Percentiles rank a stretch among this genome's conserved stretches.
These are phyloP conservation scores for Zygogramma bicolorata DNA, from an alignment of 2,888 invertebrate genomes.

Conservation along the genomic window DNA sequence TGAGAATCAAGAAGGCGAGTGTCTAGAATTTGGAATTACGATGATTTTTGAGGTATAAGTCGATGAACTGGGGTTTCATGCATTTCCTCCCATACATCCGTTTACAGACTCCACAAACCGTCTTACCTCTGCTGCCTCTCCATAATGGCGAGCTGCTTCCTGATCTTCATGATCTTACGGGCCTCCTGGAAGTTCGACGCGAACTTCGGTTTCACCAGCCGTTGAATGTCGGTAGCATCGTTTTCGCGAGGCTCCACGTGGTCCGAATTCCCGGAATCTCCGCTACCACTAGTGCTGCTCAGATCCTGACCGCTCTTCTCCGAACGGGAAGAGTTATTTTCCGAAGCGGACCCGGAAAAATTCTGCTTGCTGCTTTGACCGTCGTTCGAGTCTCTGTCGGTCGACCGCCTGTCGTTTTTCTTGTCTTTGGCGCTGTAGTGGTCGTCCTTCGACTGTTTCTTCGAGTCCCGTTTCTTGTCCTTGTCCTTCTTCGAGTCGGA, in stretches of 20 bases:
- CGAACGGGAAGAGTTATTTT: constrained; percentile 62
- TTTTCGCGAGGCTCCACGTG: constrained; percentile 34
- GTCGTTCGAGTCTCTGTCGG: constrained; percentile 85
- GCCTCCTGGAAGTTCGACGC: constrained; percentile 78
- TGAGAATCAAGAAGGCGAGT: no score
- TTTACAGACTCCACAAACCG: no score
- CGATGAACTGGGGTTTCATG: no score
- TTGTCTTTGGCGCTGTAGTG: constrained; percentile 78
- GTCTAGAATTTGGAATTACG: no score
- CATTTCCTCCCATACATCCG: no score
- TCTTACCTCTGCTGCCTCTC: constrained; percentile 68
- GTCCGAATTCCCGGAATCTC: constrained; percentile 63
- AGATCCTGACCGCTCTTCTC: constrained; percentile 52
- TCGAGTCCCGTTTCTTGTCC: constrained; percentile 53
- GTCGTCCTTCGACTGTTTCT: constrained; percentile 73
- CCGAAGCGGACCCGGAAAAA: constrained; percentile 64
- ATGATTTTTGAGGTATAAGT: no score
- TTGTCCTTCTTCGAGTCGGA: constrained; percentile 46
- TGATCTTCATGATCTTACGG: constrained; percentile 74
- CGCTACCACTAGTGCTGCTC: constrained; percentile 45
- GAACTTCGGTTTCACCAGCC: constrained; percentile 74
- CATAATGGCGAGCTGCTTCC: constrained; percentile 74
- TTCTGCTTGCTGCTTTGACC: constrained; percentile 68
- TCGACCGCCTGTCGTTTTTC: constrained; percentile 77
- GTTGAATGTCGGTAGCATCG: background rate